A percentile compares a stretch with the other conserved stretches of the same genome.
Evolutionary conservation across 1,140 invertebrate species (phyloP).

Genomic region (Sitophilus oryzae): DNA sequence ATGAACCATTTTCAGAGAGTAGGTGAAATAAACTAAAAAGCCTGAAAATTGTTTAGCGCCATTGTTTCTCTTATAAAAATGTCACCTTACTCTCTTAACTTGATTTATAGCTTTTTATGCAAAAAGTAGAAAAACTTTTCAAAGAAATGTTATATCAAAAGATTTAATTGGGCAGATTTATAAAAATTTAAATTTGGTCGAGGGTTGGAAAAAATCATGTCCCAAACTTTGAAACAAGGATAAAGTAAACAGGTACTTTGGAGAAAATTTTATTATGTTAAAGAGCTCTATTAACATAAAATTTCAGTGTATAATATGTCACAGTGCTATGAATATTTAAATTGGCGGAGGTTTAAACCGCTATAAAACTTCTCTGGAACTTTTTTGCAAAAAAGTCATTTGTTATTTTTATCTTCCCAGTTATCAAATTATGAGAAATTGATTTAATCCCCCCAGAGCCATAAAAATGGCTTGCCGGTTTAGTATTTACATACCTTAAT

Average conservation of each 20-base stretch:
- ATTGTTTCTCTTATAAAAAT: neutral
- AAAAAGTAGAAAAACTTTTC: too few relatives aligned
- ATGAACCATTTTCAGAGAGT: neutral
- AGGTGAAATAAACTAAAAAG: neutral
- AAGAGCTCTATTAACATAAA: too few relatives aligned
- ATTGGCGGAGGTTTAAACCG: neutral
- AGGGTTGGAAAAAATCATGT: too few relatives aligned
- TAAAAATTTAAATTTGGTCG: too few relatives aligned
- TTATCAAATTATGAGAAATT: neutral
- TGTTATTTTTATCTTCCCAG: neutral
- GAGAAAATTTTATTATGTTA: too few relatives aligned
- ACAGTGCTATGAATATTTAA: too few relatives aligned
- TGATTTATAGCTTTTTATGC: neutral
- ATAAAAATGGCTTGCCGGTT: neutral
- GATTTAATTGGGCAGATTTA: too few relatives aligned
- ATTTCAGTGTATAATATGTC: too few relatives aligned
- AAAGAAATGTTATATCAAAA: too few relatives aligned
- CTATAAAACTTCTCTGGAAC: neutral
- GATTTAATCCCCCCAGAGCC: neutral
- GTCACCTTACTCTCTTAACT: neutral
- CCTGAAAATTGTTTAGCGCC: neutral
- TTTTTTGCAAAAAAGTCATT: neutral
- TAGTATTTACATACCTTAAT: constrained; percentile 1
- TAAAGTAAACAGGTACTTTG: too few relatives aligned
- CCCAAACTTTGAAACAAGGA: too few relatives aligned